Evolutionary conservation across 2,113 vertebrate genomes (phyloP).

Genomic region (Gymnogyps californianus): DNA sequence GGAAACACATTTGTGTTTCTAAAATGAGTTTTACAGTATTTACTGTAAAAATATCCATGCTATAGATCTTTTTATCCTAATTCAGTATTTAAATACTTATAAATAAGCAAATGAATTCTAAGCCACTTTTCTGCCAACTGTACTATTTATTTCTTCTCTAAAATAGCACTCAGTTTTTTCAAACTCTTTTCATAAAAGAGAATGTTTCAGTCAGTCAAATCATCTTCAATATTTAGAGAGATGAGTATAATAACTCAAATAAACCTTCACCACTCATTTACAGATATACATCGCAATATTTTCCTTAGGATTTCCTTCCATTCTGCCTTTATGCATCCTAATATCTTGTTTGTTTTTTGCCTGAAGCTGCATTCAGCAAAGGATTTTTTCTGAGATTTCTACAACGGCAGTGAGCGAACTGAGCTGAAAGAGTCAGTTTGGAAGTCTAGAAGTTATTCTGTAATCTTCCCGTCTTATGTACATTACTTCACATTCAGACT

Average conservation of each 20-base stretch:
- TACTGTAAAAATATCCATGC: not conserved
- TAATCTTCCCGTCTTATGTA: not conserved
- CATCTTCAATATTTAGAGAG: not conserved
- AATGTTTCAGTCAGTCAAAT: not conserved
- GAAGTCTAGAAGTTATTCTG: not conserved
- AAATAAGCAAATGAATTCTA: not conserved
- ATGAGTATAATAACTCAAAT: not conserved
- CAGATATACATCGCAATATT: not conserved
- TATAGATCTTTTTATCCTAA: not conserved
- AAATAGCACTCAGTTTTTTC: not conserved
- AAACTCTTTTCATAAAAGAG: not conserved
- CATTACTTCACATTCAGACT: not conserved
- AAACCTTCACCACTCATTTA: not conserved
- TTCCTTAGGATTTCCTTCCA: not conserved
- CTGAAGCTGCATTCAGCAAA: not conserved
- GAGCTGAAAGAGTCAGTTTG: not conserved
- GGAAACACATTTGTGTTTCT: not conserved
- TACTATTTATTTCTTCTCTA: not conserved
- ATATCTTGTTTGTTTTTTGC: not conserved
- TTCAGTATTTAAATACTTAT: not conserved
- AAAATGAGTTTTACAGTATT: not conserved
- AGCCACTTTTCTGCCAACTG: not conserved
- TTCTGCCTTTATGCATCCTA: not conserved
- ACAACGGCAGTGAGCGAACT: not conserved
- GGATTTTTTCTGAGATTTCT: not conserved